Percentiles rank a stretch among this genome's conserved stretches.
Conservation (phyloP, 2,888 invertebrate genomes). For the Rhopalosiphum nymphaeae region DNA sequence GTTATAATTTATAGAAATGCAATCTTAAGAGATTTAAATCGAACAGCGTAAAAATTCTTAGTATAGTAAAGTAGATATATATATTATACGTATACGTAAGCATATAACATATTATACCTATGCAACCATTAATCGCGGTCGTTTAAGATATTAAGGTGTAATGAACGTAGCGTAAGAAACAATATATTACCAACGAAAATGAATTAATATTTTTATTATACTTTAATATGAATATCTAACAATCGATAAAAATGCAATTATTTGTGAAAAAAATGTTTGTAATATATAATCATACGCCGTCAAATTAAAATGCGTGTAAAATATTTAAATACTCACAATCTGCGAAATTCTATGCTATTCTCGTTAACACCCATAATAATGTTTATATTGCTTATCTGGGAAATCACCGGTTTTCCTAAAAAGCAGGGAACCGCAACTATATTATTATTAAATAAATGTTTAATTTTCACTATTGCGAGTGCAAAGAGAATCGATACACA, state of each 20-base stretch:
- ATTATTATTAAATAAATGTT: background rate
- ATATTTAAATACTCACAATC: background rate
- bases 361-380: background rate
- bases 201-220: background rate
- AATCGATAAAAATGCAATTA: background rate
- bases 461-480: background rate
- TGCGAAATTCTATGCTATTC: background rate
- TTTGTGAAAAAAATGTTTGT: background rate
- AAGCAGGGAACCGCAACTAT: background rate
- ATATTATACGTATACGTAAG: background rate
- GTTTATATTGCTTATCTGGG: background rate
- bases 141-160: background rate
- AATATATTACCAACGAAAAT: background rate
- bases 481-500: background rate
- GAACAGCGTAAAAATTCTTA: background rate
- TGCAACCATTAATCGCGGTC: background rate
- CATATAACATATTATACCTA: background rate
- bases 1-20: background rate
- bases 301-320: background rate
- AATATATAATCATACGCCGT: background rate
- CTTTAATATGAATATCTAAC: background rate
- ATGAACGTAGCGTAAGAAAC: background rate
- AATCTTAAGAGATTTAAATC: background rate
- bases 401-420: background rate
- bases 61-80: background rate